A percentile compares a stretch with the other conserved stretches of the same genome.
phyloP scores from a whole-genome alignment of 2,797 vertebrate species.

The Anguilla anguilla region DNA sequence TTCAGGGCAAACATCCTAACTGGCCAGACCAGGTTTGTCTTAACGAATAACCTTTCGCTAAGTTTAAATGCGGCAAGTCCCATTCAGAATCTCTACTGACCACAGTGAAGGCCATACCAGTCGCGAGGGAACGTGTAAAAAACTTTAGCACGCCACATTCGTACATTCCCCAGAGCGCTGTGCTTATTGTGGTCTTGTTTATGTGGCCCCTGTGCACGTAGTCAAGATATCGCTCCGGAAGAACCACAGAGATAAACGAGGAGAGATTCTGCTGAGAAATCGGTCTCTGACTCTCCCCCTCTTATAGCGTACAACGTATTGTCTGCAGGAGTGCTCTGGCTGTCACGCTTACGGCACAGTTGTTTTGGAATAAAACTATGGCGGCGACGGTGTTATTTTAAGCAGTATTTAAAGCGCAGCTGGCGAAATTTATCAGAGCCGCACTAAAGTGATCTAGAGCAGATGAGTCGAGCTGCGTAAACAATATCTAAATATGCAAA shows the following conservation, averaged over 20 bases:
- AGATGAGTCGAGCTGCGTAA: slow-evolving; percentile 91
- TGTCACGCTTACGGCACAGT: background rate
- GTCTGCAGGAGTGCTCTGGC: slow-evolving; percentile 67
- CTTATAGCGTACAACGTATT: slow-evolving; percentile 65
- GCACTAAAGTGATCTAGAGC: slow-evolving; percentile 85
- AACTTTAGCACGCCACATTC: slow-evolving; percentile 67
- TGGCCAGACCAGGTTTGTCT: slow-evolving; percentile 58
- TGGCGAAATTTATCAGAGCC: slow-evolving; percentile 89
- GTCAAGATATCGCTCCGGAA: slow-evolving; percentile 66
- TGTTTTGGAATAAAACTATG: slow-evolving; percentile 6
- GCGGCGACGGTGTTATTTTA: slow-evolving; percentile 87
- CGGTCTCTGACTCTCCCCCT: slow-evolving; percentile 69
- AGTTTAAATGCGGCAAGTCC: slow-evolving; percentile 49
- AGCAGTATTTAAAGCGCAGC: slow-evolving; percentile 91
- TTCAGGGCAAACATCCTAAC: slow-evolving; percentile 36
- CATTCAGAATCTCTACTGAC: slow-evolving; percentile 52
- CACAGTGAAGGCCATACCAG: background rate
- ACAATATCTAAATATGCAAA: slow-evolving; percentile 96
- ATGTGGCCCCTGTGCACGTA: slow-evolving; percentile 43
- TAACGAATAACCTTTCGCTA: slow-evolving; percentile 58
- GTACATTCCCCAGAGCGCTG: slow-evolving; percentile 54
- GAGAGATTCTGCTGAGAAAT: slow-evolving; percentile 60
- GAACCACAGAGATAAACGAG: slow-evolving; percentile 66
- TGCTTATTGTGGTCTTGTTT: slow-evolving; percentile 6
- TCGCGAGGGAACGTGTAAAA: slow-evolving; percentile 32